Conservation (phyloP, 2,888 invertebrate genomes). For the Temnothorax rugatulus region DNA sequence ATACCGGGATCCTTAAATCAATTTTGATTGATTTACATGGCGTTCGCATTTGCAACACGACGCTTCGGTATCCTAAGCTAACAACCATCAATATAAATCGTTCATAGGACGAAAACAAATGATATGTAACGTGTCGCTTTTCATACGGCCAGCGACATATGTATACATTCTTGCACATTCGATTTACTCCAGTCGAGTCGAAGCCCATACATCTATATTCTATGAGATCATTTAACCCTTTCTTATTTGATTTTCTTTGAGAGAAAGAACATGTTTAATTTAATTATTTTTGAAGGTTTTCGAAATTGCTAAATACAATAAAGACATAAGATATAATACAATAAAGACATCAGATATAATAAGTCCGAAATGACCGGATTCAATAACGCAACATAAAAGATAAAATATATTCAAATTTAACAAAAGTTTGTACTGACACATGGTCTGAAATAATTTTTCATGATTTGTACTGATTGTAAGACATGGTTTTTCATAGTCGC, state of each 20-base stretch:
- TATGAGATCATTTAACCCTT: slow-evolving; percentile 20
- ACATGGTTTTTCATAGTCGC: too few species aligned
- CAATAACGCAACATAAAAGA: too few species aligned
- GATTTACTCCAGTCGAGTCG: slow-evolving; percentile 36
- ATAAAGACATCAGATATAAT: too few species aligned
- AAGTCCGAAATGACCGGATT: too few species aligned
- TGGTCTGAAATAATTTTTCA: too few species aligned
- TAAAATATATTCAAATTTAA: too few species aligned
- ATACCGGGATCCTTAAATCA: slow-evolving; percentile 79
- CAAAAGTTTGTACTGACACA: too few species aligned
- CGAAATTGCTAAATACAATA: too few species aligned
- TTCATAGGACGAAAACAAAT: slow-evolving; percentile 69
- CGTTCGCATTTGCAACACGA: slow-evolving; percentile 62
- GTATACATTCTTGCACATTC: slow-evolving; percentile 47
- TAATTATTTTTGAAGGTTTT: not conserved
- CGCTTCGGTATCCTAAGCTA: slow-evolving; percentile 62
- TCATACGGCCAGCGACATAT: slow-evolving; percentile 39
- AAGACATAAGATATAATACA: too few species aligned
- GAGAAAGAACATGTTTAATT: not conserved
- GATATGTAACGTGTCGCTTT: slow-evolving; percentile 66
- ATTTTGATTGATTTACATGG: slow-evolving; percentile 82
- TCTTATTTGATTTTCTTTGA: not conserved
- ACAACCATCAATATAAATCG: slow-evolving; percentile 71
- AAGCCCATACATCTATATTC: not conserved
- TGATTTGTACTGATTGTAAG: too few species aligned